Conservation (phyloP, 2,797 vertebrate species). For the Nothura maculosa region DNA sequence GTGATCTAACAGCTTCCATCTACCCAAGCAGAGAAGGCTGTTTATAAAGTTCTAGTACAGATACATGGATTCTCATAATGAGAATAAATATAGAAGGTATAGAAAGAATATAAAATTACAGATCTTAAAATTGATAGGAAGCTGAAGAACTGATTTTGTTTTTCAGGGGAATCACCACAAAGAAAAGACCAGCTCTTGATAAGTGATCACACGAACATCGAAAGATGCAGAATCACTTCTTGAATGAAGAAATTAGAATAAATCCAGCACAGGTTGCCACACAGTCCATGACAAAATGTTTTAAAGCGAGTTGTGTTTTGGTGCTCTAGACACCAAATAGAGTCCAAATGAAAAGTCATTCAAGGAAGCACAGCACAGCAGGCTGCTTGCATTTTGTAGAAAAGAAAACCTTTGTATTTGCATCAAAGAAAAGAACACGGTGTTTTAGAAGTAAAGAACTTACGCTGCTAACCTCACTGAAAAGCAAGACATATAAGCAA, state of each 20-base stretch:
- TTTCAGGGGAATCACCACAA: neutral
- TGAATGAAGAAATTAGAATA: neutral
- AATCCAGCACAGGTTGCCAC: neutral
- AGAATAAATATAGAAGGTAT: neutral
- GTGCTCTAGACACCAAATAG: neutral
- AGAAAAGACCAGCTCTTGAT: neutral
- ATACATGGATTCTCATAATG: neutral
- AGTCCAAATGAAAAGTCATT: neutral
- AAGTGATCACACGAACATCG: neutral
- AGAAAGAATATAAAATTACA: neutral
- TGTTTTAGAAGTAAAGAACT: neutral
- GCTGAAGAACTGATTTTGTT: neutral
- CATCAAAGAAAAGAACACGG: neutral
- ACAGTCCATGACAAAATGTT: neutral
- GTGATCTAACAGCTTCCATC: neutral
- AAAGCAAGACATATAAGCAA: neutral
- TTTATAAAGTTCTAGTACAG: neutral
- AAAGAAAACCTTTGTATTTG: neutral
- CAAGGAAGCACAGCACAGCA: neutral
- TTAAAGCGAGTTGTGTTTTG: neutral
- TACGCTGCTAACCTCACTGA: neutral
- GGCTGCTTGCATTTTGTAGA: neutral
- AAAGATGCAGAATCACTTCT: neutral
- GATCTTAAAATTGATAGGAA: neutral
- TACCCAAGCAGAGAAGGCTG: neutral